Conservation (phyloP, 2,113 vertebrate species). For the Nesogale talazaci region DNA sequence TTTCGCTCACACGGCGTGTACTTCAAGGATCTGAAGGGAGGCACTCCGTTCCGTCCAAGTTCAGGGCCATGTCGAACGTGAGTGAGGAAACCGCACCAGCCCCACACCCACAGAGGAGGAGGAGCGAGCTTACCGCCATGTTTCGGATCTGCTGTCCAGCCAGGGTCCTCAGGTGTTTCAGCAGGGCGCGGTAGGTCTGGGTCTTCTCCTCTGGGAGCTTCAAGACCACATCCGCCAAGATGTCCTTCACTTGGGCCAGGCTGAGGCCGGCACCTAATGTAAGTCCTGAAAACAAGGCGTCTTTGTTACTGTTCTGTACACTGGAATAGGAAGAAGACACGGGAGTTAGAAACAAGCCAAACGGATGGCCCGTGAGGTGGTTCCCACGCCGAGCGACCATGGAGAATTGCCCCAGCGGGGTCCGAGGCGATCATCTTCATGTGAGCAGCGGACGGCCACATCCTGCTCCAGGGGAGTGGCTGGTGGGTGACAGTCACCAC, state of each 20-base stretch:
- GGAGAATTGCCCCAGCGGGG: not conserved
- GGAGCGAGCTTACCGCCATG: slow-evolving; percentile 77
- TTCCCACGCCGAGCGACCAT: not conserved
- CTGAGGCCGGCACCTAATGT: slow-evolving; percentile 88
- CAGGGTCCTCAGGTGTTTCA: slow-evolving; percentile 86
- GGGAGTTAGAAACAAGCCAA: not conserved
- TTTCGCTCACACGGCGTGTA: not conserved
- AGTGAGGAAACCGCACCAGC: not conserved
- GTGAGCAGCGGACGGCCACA: not conserved
- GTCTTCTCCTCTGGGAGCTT: slow-evolving; percentile 84
- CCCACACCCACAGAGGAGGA: too few relatives aligned
- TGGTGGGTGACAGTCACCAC: not conserved
- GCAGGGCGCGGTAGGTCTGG: slow-evolving; percentile 84
- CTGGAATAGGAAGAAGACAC: not conserved
- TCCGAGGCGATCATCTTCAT: not conserved
- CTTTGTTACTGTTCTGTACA: not conserved
- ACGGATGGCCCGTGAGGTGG: not conserved
- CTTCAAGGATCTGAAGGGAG: not conserved
- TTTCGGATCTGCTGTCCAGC: slow-evolving; percentile 92
- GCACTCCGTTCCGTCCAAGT: not conserved
- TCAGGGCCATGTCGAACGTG: not conserved
- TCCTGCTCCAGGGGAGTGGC: not conserved
- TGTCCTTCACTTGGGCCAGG: slow-evolving; percentile 83
- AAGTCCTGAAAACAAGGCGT: slow-evolving; percentile 82
- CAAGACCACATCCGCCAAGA: slow-evolving; percentile 81